Evolutionary conservation across 1,140 invertebrate genomes (phyloP), one percentile per base, ranked within the genome.

Genomic region (Pseudachorutes palmiensis): DNA sequence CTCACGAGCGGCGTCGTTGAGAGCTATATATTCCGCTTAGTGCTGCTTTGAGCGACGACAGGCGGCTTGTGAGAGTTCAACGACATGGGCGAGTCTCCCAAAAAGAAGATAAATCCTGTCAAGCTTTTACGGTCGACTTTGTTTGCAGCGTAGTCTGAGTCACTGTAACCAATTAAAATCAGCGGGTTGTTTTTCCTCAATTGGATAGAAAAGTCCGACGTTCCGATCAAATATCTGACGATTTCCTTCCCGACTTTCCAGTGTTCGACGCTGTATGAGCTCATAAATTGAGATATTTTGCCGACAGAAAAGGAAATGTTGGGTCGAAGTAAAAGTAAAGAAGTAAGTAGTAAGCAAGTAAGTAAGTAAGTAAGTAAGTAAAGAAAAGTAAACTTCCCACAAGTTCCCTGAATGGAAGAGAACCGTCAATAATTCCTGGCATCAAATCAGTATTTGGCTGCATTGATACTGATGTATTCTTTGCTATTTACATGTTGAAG

Each of bases 301-400:
- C 74, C 77, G 0, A 81, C 78, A 32, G 78, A 73, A 74, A 70
- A 80, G 1, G 77, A 67, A 26, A 82, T 79, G 70, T 82, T 81
- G 58, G 80, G 81, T 29, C 81, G 62, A n/a, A n/a, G n/a, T n/a
- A n/a, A n/a, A n/a, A n/a, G n/a, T n/a, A n/a, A n/a, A n/a, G n/a
- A n/a, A n/a, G n/a, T n/a, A n/a, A n/a, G n/a, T n/a, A n/a, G n/a
- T n/a, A n/a, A n/a, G n/a, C n/a, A n/a, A n/a, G n/a, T n/a, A n/a
- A n/a, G n/a, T n/a, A n/a, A 19, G 79, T 81, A 0, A 72, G 67
- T n/a, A n/a, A n/a, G n/a, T 77, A 67, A 16, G 75, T 59, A 14
- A 81, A 61, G 72, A 81, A 82, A 73, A 80, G 76, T 19, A 82
- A 69, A 16, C 72, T 70, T 28, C 77, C 78, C 28, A 80, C 62